Base-by-base conservation (phyloP, 2,797 vertebrate genomes). In the Lycodopsis pacificus region DNA sequence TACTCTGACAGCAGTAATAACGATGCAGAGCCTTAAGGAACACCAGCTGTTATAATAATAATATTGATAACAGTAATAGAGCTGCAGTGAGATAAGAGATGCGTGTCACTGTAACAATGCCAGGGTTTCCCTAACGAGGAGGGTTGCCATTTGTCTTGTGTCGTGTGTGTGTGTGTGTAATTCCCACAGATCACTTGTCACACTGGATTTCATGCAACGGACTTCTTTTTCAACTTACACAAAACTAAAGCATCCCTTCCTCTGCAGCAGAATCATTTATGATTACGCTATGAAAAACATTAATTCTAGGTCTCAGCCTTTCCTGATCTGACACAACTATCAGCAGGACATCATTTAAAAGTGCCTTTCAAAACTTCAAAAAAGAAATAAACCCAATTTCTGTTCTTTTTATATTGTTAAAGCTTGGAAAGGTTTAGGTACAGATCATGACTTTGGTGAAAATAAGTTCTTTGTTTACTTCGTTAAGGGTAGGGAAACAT, bases 1-100 rank as follows among this genome's bases (percentile, higher is more conserved):
- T 71, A 2, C 58, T 61, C 20, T 38, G 77, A 84, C 71, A 67
- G 56, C 72, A 70, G 61, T 72, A 77, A 85, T 84, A 85, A 80
- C 66, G 73, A 83, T 65, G 64, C 71, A 51, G 53, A 83, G 64
- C 70, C 49, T 20, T 7, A 48, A 20, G 19, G 46, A 49, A 49
- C 48, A 49, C 19, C 48, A 9, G 46, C 46, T 48, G 48, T 20
- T 9, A 11, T 20, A 76, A 77, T 72, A 7, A 34, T 34, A 34
- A 34, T 34, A 34, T 34, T 34, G 79, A 77, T 27, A 57, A 69
- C 75, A 56, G 67, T 8, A 59, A 82, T 27, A 75, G 38, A 15
- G 61, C 19, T 20, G 78, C 32, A 13, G 48, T 2, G 10, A 71
- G 61, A 80, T 40, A 65, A 81, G 57, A 53, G 59, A 53, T 0